A percentile compares a stretch with the other conserved stretches of the same genome.
Evolutionary conservation across 2,888 invertebrate genomes (phyloP).

Genomic region (Tetrapedia diversipes): DNA sequence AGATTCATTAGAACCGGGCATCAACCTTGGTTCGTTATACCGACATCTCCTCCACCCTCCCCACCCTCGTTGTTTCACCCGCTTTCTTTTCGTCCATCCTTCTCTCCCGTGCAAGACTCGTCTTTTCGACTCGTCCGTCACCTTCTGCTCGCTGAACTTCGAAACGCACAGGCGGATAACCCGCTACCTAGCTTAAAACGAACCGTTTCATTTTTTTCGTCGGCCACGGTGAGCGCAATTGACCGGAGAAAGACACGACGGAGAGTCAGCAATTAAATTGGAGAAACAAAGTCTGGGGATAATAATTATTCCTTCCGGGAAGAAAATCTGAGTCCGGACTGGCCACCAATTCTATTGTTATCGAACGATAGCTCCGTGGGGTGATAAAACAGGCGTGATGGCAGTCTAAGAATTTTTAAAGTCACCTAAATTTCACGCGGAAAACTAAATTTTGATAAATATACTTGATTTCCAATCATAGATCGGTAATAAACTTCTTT

Average conservation of each 20-base stretch:
- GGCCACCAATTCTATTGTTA: constrained; percentile 21
- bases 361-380: constrained; percentile 19
- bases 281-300: constrained; percentile 23
- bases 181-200: constrained; percentile 28
- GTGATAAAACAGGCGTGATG: neutral
- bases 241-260: constrained; percentile 7
- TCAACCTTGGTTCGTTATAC: constrained; percentile 57
- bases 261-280: constrained; percentile 47
- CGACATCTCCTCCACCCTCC: constrained; percentile 37
- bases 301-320: constrained; percentile 47
- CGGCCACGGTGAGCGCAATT: neutral
- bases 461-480: too few relatives aligned
- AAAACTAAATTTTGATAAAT: too few relatives aligned
- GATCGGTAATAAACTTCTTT: too few relatives aligned
- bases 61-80: constrained; percentile 25
- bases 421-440: too few relatives aligned
- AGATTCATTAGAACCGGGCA: constrained; percentile 62
- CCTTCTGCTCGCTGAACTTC: constrained; percentile 1
- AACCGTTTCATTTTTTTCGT: constrained; percentile 44
- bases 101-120: neutral
- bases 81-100: neutral
- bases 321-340: constrained; percentile 17
- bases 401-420: too few relatives aligned
- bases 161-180: constrained; percentile 46
- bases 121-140: neutral